A percentile compares a stretch with the other conserved stretches of the same genome.
Evolutionary conservation across 2,113 vertebrate genomes (phyloP).

Genomic region (Bujurquina vittata): DNA sequence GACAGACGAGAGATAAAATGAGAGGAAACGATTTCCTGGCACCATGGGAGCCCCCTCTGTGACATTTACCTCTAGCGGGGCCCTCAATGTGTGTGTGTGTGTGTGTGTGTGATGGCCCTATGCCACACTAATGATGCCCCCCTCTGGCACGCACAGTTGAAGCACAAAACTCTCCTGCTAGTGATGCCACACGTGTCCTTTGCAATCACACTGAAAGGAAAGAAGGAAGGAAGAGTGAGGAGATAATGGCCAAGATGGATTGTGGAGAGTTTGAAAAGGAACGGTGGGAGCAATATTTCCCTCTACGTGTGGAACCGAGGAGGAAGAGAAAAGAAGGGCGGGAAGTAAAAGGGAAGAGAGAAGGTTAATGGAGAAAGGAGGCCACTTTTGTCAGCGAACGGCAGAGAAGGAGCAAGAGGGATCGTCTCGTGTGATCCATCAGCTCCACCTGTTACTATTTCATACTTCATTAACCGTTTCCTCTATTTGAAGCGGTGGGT

Average conservation of each 20-base stretch:
- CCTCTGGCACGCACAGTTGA: conserved; percentile 34
- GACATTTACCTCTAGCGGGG: conserved; percentile 63
- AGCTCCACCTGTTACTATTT: conserved; percentile 58
- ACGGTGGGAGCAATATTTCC: background rate
- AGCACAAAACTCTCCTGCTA: conserved; percentile 35
- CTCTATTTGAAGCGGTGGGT: background rate
- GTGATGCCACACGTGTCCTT: conserved; percentile 44
- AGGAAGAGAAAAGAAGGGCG: background rate
- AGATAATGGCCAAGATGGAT: background rate
- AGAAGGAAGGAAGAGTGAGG: background rate
- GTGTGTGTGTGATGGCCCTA: conserved; percentile 45
- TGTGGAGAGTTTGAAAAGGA: background rate
- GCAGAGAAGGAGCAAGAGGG: background rate
- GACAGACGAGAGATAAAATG: conserved; percentile 50
- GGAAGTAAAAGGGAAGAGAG: background rate
- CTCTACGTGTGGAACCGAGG: background rate
- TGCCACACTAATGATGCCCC: conserved; percentile 67
- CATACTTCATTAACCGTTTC: conserved; percentile 53
- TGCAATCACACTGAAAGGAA: conserved; percentile 20
- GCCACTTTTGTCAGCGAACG: background rate
- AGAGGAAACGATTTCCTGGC: conserved; percentile 62
- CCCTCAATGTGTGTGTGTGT: conserved; percentile 27
- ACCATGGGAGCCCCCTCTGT: conserved; percentile 67
- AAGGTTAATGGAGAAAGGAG: conserved; percentile 13
- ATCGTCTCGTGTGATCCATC: conserved; percentile 40